phyloP scores from a whole-genome alignment of 2,888 invertebrate genomes.

The Polydrusus pterygomalis region DNA sequence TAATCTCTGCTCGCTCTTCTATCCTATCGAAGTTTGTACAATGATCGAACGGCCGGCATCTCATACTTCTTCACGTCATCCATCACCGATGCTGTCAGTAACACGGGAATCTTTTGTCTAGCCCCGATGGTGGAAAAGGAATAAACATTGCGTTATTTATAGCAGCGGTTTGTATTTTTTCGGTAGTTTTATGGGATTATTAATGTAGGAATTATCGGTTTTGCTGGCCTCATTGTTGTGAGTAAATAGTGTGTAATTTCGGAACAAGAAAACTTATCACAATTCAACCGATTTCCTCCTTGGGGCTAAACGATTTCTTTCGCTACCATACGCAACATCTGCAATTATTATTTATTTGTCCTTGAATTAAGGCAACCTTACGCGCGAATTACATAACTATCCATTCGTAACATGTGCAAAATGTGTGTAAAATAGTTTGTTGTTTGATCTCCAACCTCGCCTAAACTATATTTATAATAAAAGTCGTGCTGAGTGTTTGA shows the following conservation, averaged over 20 bases:
- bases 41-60: slow-evolving; percentile 29
- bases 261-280: not conserved
- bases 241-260: not conserved
- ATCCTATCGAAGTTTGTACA: slow-evolving; percentile 25
- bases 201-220: not conserved
- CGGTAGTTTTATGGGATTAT: not conserved
- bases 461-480: slow-evolving; percentile 14
- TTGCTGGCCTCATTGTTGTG: no score
- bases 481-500: not conserved
- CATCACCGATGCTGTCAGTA: slow-evolving; percentile 28
- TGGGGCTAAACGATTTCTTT: not conserved
- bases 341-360: not conserved
- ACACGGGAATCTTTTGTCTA: slow-evolving; percentile 38
- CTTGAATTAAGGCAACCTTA: slow-evolving; percentile 12
- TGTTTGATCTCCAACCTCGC: slow-evolving; percentile 10
- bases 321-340: not conserved
- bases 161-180: not conserved
- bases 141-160: slow-evolving; percentile 3
- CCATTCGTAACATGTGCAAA: slow-evolving; percentile 7
- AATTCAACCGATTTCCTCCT: not conserved
- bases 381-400: not conserved
- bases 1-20: slow-evolving; percentile 19
- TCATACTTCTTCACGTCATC: slow-evolving; percentile 15
- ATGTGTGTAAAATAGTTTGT: not conserved
- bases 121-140: not conserved